Conservation (phyloP, 2,113 vertebrate species). For the Hyla sarda region DNA sequence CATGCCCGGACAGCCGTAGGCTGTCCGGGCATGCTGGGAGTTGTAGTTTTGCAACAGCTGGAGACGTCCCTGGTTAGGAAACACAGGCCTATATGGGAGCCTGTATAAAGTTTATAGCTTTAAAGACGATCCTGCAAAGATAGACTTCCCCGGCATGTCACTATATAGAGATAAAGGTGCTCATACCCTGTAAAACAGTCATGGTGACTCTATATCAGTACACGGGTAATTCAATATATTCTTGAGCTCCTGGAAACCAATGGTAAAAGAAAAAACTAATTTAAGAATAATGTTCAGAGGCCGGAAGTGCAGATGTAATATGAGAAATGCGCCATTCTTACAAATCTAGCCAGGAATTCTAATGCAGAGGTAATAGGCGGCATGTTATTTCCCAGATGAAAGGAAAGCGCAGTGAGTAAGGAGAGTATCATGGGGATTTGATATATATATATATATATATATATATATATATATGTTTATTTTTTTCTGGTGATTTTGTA, state of each 20-base stretch:
- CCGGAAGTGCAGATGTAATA: not conserved
- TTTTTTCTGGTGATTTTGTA: not conserved
- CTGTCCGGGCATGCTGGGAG: too few species aligned
- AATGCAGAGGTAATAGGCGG: slow-evolving; percentile 15
- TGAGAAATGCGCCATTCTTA: not conserved
- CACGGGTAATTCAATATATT: not conserved
- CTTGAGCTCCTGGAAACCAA: not conserved
- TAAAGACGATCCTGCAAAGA: not conserved
- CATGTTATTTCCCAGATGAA: slow-evolving; percentile 50
- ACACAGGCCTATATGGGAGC: too few species aligned
- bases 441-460: too few species aligned
- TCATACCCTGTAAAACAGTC: not conserved
- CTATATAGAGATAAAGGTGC: not conserved
- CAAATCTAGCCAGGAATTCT: not conserved
- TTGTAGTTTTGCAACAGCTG: too few species aligned
- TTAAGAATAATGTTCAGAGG: slow-evolving; percentile 2
- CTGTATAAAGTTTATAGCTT: too few species aligned
- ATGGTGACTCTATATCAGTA: not conserved
- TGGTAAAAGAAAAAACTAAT: slow-evolving; percentile 5
- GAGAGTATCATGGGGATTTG: not conserved
- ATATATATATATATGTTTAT: too few species aligned
- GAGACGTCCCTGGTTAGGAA: too few species aligned
- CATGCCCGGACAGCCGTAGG: too few species aligned
- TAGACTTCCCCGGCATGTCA: not conserved
- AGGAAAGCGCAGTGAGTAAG: not conserved